Percentiles rank a stretch among this genome's conserved stretches.
phyloP scores from a whole-genome alignment of 2,797 vertebrate genomes.

The Cyprinella venusta region DNA sequence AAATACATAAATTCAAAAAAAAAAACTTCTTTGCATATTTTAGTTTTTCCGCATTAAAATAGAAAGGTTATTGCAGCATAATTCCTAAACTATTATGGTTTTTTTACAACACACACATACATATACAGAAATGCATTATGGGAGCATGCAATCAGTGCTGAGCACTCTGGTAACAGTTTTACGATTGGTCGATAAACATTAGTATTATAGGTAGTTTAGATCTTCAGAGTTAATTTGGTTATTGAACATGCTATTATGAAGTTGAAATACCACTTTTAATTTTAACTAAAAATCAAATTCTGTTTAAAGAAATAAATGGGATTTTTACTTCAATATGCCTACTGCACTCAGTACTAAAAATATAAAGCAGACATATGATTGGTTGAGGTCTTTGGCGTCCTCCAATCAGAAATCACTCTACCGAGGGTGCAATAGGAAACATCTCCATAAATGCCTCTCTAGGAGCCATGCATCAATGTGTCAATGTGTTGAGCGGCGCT shows the following conservation, averaged over 20 bases:
- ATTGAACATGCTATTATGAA: slow-evolving; percentile 2
- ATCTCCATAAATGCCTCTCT: not conserved
- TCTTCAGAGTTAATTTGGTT: not conserved
- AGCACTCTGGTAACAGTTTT: no score
- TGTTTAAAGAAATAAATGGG: not conserved
- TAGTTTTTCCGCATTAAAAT: no score
- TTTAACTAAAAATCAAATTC: not conserved
- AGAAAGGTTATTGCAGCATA: no score
- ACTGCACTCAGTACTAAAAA: not conserved
- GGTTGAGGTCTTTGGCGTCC: not conserved
- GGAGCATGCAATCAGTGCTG: no score
- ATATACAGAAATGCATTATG: no score
- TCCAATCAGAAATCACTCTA: not conserved
- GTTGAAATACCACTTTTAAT: slow-evolving; percentile 1
- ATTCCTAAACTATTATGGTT: no score
- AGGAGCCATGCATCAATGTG: not conserved
- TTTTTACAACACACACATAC: no score
- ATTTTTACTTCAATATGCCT: not conserved
- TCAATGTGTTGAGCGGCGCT: not conserved
- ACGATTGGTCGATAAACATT: not conserved
- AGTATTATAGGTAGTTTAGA: not conserved
- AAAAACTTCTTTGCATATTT: no score
- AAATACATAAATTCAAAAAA: no score
- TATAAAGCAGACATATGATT: not conserved
- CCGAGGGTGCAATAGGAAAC: not conserved